Base-by-base conservation (phyloP, 2,888 invertebrate species). In the Sturmia bella region DNA sequence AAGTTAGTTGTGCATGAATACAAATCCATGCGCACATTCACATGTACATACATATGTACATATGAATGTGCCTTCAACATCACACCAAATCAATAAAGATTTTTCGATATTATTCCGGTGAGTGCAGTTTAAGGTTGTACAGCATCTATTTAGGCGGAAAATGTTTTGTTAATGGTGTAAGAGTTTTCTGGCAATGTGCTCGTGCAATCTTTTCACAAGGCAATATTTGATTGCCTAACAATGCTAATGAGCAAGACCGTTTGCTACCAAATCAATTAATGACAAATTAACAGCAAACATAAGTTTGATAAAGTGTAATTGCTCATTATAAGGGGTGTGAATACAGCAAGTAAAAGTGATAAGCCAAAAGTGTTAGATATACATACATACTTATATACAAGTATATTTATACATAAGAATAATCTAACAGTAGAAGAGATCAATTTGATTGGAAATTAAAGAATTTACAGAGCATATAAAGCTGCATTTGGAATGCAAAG, bases 241-340 rank as follows among this genome's bases (percentile, higher is more conserved):
- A 48, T 69, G 69, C 69, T 69, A 76, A 77, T 76, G 68, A 76
- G 50, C 32, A 57, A 70, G 69, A 37, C 21, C 13, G 7, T 50
- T 52, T 45, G n/a, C 39, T 9, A 24, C 32, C 59, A 45, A 56
- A 70, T 45, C 63, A 77, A 70, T 77, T 70, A 77, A 48, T 63
- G 77, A 63, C 56, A 77, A 54, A 61, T 61, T 69, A 68, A 69
- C 52, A 45, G 39, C 39, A 32, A 63, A 57, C 48, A 39, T 13
- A 9, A 37, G 37, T 43, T 6, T 32, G 19, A 43, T 68, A 21
- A 4, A 56, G 48, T 75, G 57, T 24, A 50, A 59, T 48, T 66
- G 37, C n/a, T 27, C 13, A 27, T 43, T 41, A 63, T 21, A 39
- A 59, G 48, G 52, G 32, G 27, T 27, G 19, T 32, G 39, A 24